Evolutionary conservation across 2,888 invertebrate species (phyloP), one percentile per base, ranked within the genome.

Genomic region (Beris chalybata): DNA sequence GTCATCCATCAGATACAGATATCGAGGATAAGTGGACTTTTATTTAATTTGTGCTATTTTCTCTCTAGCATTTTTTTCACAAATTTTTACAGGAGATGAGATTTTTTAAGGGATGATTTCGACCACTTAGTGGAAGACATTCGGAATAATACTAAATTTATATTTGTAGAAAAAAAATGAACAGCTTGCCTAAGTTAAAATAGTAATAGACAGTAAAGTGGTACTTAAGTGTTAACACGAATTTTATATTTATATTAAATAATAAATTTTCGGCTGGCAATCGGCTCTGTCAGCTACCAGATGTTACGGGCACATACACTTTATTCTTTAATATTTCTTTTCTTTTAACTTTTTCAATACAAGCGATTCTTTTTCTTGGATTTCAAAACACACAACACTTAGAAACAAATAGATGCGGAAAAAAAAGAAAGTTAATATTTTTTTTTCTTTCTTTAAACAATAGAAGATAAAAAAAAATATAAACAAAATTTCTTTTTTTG

Each of bases 1-100:
- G 54, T 53, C 64, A 64, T 64, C 64, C 53, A 64, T 64, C 64
- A 64, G 54, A 45, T 53, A 44, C 64, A 64, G 64, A 64, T 53
- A 64, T 64, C 44, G 22, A 52, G 45, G 64, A 64, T 53, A 64
- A 64, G 64, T 64, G 64, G 64, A 54, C 30, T 52, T 61, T 31
- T 22, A 30, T 61, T 52, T 56, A n/a, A 13, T 2, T 22, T 38
- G 5, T 38, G 38, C 5, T 9, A 12, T 48, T n/a, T 15, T 48
- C 48, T 48, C 4, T 13, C 12, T 12, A 13, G 22, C 22, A 22
- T 22, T 22, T 22, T 22, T 22, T 22, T n/a, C n/a, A 3, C 3
- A 3, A 22, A 22, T 22, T 22, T 22, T 22, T 22, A 22, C 22
- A 22, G 3, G 3, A 2, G 22, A 22, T 22, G 22, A 22, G 22